phyloP scores from a whole-genome alignment of 2,888 invertebrate species.

The Leucoptera coffeella region DNA sequence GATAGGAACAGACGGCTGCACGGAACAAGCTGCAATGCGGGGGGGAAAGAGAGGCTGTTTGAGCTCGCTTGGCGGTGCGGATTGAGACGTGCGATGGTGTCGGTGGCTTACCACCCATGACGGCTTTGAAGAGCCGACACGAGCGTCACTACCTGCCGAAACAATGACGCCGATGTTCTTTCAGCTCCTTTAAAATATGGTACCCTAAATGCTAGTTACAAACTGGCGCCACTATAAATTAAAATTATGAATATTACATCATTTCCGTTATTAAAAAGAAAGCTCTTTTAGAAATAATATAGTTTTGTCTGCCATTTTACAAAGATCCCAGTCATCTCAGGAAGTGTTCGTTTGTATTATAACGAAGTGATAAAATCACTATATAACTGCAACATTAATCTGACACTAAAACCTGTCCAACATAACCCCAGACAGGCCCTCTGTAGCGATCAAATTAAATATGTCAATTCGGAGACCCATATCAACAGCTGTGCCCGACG shows the following conservation, averaged over 20 bases:
- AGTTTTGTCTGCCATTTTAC: no score
- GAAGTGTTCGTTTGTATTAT: no score
- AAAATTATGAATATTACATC: no score
- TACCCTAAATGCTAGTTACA: no score
- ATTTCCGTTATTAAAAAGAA: no score
- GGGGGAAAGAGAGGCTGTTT: conserved; percentile 49
- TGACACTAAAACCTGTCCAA: conserved; percentile 51
- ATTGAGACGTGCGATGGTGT: conserved; percentile 53
- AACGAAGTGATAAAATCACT: conserved; percentile 32
- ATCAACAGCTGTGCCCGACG: conserved; percentile 52
- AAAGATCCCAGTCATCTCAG: no score
- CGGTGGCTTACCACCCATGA: conserved; percentile 52
- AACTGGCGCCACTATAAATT: no score
- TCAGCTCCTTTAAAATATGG: no score
- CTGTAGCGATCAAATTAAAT: conserved; percentile 52
- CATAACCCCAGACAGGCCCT: conserved; percentile 31
- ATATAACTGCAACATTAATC: conserved; percentile 43
- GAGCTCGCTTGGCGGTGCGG: conserved; percentile 42
- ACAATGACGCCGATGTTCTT: no score
- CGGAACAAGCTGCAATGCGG: conserved; percentile 48
- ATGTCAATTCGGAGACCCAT: conserved; percentile 53
- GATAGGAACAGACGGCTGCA: conserved; percentile 37
- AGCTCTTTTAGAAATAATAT: no score
- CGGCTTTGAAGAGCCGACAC: conserved; percentile 42
- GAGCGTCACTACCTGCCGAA: conserved; percentile 13